Conservation (phyloP, 2,797 vertebrate genomes). For the Tadarida brasiliensis region DNA sequence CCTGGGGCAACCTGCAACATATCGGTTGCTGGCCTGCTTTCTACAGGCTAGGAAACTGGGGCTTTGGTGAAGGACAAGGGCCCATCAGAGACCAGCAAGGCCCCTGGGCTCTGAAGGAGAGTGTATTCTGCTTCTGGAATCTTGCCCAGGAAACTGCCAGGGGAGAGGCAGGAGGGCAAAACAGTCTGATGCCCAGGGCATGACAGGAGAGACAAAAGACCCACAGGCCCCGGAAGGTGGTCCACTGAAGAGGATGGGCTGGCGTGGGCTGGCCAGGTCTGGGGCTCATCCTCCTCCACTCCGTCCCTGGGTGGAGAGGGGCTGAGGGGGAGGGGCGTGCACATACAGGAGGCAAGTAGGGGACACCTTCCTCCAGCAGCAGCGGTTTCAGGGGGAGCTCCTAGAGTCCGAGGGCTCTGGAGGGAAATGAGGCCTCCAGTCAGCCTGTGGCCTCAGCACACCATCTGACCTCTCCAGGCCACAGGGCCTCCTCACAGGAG, state of each 20-base stretch:
- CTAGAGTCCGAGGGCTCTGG: not conserved
- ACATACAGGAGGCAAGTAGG: not conserved
- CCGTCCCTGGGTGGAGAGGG: not conserved
- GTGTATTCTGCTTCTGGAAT: not conserved
- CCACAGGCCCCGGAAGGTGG: not conserved
- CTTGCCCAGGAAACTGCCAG: not conserved
- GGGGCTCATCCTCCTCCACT: not conserved
- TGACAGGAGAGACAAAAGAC: fast-evolving
- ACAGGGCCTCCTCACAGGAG: not conserved
- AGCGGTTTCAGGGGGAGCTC: not conserved
- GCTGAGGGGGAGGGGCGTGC: too few relatives aligned
- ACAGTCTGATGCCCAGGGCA: not conserved
- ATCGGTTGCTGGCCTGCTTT: too few relatives aligned
- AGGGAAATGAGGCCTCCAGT: not conserved
- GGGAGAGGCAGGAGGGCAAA: not conserved
- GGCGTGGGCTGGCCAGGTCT: not conserved
- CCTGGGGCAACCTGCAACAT: fast-evolving
- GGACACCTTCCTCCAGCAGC: not conserved
- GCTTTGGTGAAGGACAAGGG: not conserved
- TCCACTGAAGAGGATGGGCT: too few relatives aligned
- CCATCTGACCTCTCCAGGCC: not conserved
- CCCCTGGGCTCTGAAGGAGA: not conserved
- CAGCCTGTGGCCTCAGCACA: not conserved
- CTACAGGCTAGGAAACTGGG: not conserved
- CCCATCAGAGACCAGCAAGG: not conserved